Evolutionary conservation across 2,797 vertebrate genomes (phyloP), one percentile per base, ranked within the genome.

Genomic region (Varecia variegata): DNA sequence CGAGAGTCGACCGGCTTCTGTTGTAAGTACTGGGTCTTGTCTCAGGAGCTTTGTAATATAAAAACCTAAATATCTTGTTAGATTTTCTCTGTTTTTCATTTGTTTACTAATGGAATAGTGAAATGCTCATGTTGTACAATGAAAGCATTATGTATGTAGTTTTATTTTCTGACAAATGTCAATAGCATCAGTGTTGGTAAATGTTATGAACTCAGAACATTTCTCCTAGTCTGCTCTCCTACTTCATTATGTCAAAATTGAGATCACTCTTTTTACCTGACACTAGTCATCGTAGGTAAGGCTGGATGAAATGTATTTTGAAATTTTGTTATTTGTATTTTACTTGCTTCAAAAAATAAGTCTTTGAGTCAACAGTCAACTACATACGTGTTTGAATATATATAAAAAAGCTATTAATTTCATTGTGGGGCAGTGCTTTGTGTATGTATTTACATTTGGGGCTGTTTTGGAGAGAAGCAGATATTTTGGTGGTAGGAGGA

Each of bases 1-100:
- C 98, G 47, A 98, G 95, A 80, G 97, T 99, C 4, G 98, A 98
- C 88, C 96, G 97, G n/a, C 95, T 99, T 80, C 96, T 99, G 38
- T 96, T 92, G 99, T 99, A 96, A 99, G 99, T 99, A 98, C 0
- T 6, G 81, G 8, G 60, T 77, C 40, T 68, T 65, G 20, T 68
- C 58, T 77, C 20, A 12, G 60, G 45, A 68, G n/a, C 40, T 62
- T 71, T 86, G 3, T 67, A 15, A 17, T 52, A 10, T 30, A 73
- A 62, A 71, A 86, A 62, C 74, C 45, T 58, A 30, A 17, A 20
- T 71, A 8, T 50, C 43, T 88, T 40, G 7, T 65, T 81, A 77
- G 4, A 9, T 67, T 82, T 45, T 47, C 20, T 65, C 18, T 4
- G 1, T 50, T 79, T 84, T 71, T 71, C 25, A 11, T 85, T 60